phyloP scores from a whole-genome alignment of 2,797 vertebrate genomes.

The Synanceia verrucosa region DNA sequence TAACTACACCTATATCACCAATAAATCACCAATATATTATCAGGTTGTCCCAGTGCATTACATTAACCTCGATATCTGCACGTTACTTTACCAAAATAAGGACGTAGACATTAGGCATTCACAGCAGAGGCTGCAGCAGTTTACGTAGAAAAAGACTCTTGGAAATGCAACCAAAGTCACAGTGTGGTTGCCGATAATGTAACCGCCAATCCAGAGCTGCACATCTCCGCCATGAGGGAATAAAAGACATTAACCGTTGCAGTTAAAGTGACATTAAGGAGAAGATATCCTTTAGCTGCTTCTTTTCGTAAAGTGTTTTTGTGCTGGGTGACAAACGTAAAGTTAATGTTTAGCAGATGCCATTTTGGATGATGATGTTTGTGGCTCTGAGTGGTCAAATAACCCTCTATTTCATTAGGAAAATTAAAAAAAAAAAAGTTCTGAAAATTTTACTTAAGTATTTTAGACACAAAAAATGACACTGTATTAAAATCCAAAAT shows the following conservation, averaged over 20 bases:
- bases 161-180: neutral
- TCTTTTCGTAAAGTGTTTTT: no score
- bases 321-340: no score
- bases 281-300: no score
- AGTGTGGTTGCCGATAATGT: neutral
- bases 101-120: neutral
- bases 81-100: neutral
- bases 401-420: no score
- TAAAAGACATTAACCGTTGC: neutral
- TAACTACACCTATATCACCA: slow-evolving; percentile 2
- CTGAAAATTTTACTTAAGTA: no score
- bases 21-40: slow-evolving; percentile 31
- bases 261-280: neutral
- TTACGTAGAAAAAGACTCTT: neutral
- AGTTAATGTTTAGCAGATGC: no score
- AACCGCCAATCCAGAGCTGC: neutral
- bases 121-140: neutral
- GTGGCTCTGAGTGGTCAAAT: no score
- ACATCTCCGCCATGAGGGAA: neutral
- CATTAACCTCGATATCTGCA: neutral
- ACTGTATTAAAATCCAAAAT: neutral
- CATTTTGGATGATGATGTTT: no score
- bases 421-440: no score
- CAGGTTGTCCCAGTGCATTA: neutral
- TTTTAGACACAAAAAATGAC: neutral